Percentiles rank a stretch among this genome's conserved stretches.
phyloP scores from a whole-genome alignment of 2,113 vertebrate species.

The Setophaga petechia region DNA sequence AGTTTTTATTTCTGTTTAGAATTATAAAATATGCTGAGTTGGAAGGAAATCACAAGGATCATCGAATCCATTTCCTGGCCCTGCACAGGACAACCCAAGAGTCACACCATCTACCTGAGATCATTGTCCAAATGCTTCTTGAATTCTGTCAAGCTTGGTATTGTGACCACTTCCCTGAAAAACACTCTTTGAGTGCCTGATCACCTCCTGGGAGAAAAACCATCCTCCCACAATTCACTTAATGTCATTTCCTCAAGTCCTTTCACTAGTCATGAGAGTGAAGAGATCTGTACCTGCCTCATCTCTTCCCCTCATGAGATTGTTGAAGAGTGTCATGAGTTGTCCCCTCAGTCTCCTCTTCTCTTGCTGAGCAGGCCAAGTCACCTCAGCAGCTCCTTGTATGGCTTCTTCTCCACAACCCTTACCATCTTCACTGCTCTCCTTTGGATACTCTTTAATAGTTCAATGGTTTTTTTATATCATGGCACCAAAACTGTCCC shows the following conservation, averaged over 20 bases:
- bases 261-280: not conserved
- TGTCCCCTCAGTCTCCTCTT: not conserved
- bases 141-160: not conserved
- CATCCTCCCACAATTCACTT: not conserved
- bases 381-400: not conserved
- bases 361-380: not conserved
- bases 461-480: not conserved
- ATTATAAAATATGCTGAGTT: not conserved
- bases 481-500: not conserved
- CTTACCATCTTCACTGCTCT: not conserved
- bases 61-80: accelerated
- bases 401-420: not conserved
- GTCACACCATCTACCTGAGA: not conserved
- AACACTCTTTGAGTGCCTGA: not conserved
- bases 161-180: not conserved
- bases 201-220: not conserved
- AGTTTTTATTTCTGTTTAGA: not conserved
- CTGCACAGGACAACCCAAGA: not conserved
- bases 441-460: not conserved
- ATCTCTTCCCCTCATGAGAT: accelerated
- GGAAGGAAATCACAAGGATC: not conserved
- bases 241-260: not conserved
- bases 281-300: not conserved
- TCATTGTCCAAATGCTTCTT: not conserved
- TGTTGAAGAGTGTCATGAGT: not conserved